These are phyloP conservation scores for Anas georgica DNA, from an alignment of 2,797 vertebrate species.

Conservation along the genomic window DNA sequence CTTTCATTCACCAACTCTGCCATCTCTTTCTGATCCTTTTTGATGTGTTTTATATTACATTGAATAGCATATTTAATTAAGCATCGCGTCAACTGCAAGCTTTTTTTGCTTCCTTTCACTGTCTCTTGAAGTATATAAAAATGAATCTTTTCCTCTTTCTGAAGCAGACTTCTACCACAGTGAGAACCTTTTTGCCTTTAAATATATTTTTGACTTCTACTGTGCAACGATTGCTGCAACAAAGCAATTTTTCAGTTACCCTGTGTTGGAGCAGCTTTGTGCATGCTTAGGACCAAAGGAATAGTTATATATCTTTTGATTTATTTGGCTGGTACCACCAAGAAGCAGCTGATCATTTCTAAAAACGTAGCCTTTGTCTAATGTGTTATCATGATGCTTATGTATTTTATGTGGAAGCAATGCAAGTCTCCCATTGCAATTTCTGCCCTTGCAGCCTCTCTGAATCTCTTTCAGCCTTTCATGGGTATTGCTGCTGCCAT, in stretches of 20 bases:
- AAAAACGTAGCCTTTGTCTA: neutral
- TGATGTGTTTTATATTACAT: neutral
- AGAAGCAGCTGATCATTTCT: neutral
- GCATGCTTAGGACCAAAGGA: neutral
- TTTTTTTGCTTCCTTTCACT: neutral
- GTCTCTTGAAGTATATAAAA: neutral
- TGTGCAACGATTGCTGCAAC: neutral
- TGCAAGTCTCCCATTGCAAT: neutral
- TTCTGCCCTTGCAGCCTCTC: neutral
- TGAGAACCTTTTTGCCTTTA: neutral
- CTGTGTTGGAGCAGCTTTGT: neutral
- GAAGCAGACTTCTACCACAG: neutral
- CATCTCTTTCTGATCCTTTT: neutral
- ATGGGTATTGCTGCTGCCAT: neutral
- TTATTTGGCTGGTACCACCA: neutral
- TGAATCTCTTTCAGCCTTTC: neutral
- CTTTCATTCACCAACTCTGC: neutral
- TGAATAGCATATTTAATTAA: neutral
- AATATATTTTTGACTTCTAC: neutral
- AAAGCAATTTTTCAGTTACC: neutral
- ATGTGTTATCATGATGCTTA: accelerated
- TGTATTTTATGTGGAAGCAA: neutral
- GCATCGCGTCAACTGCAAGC: neutral
- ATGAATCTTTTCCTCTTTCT: neutral
- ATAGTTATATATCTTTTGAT: neutral